These are phyloP conservation scores for Nipponia nippon DNA, from an alignment of 2,113 vertebrate genomes.

Conservation along the genomic window DNA sequence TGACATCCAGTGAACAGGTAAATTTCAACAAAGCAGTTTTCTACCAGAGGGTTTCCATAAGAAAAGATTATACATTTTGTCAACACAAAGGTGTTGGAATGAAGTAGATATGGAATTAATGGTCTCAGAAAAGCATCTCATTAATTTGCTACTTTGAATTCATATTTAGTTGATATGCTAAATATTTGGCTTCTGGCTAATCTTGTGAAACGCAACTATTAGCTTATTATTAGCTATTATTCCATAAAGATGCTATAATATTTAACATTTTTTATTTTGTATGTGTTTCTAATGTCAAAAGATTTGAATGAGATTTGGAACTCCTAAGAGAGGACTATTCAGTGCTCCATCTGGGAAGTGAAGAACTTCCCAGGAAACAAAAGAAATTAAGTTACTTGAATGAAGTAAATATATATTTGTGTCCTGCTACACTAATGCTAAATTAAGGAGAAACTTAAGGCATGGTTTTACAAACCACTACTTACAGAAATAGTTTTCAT, in stretches of 20 bases:
- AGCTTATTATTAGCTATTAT: neutral
- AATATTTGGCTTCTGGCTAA: neutral
- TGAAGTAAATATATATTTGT: neutral
- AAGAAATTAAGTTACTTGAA: neutral
- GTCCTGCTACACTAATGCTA: neutral
- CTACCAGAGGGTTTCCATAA: neutral
- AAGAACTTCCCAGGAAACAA: neutral
- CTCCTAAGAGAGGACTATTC: neutral
- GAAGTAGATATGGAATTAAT: neutral
- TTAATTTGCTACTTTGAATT: neutral
- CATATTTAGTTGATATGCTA: neutral
- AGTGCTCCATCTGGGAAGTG: neutral
- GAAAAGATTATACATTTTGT: neutral
- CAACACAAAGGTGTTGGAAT: neutral
- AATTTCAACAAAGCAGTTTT: neutral
- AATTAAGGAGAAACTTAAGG: neutral
- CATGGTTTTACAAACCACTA: neutral
- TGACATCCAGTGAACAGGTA: neutral
- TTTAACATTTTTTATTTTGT: neutral
- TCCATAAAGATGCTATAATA: neutral
- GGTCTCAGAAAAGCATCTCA: neutral
- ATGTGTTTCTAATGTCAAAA: neutral
- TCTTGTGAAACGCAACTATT: neutral
- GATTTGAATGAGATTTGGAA: neutral
- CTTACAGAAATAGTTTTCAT: neutral